Evolutionary conservation across 2,113 vertebrate species (phyloP).

Genomic region (Leptosomus discolor): DNA sequence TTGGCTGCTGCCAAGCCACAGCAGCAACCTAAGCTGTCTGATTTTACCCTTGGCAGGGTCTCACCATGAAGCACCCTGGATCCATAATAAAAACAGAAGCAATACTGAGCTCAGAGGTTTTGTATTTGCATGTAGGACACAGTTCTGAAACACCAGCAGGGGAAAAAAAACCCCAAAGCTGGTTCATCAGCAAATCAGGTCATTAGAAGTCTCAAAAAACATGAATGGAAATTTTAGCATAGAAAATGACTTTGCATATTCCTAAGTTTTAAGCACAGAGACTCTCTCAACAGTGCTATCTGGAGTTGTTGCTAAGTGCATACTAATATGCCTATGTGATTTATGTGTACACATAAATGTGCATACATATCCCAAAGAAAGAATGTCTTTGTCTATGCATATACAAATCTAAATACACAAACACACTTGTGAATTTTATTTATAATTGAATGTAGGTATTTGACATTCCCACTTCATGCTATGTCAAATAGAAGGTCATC

Average conservation of each 20-base stretch:
- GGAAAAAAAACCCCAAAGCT: neutral
- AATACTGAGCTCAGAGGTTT: neutral
- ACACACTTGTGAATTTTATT: neutral
- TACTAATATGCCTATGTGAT: neutral
- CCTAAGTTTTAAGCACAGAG: neutral
- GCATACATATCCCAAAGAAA: neutral
- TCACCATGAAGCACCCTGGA: neutral
- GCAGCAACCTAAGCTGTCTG: neutral
- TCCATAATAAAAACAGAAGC: neutral
- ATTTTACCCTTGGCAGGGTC: neutral
- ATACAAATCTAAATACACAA: neutral
- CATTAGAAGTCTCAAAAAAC: neutral
- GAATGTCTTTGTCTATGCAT: neutral
- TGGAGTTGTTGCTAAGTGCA: neutral
- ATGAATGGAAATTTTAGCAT: neutral
- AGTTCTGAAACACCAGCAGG: neutral
- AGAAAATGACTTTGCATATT: neutral
- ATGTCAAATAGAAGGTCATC: neutral
- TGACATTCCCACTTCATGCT: neutral
- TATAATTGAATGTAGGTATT: neutral
- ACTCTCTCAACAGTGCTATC: neutral
- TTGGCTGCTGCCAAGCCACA: neutral
- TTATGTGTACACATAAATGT: neutral
- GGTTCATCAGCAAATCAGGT: neutral
- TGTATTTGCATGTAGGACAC: neutral